These are phyloP conservation scores for Periophthalmus magnuspinnatus DNA, from an alignment of 2,797 vertebrate species.

Conservation along the genomic window DNA sequence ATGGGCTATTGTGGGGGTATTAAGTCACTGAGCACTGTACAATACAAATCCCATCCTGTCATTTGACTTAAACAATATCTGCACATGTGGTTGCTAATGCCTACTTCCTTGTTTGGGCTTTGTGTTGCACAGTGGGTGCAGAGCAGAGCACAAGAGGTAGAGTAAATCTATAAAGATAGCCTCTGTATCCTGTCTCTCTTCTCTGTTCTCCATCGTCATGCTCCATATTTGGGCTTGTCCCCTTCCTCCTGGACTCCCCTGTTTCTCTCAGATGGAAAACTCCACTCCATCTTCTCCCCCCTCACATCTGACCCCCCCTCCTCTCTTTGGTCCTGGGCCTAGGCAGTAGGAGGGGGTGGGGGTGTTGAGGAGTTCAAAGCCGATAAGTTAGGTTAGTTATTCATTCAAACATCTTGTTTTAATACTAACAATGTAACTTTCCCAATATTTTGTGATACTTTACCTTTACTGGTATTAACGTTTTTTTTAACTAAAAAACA, in stretches of 20 bases:
- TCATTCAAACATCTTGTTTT: slow-evolving; percentile 23
- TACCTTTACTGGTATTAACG: slow-evolving; percentile 40
- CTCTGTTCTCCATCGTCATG: slow-evolving; percentile 57
- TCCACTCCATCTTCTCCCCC: slow-evolving; percentile 68
- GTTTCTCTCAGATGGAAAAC: slow-evolving; percentile 65
- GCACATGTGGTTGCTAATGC: slow-evolving; percentile 27
- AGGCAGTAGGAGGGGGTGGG: slow-evolving; percentile 65
- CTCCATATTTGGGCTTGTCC: slow-evolving; percentile 43
- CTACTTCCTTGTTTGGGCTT: slow-evolving; percentile 39
- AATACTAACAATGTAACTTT: slow-evolving; percentile 34
- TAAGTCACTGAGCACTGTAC: slow-evolving; percentile 33
- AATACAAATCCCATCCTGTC: slow-evolving; percentile 41
- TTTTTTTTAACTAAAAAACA: slow-evolving; percentile 17
- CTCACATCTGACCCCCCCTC: slow-evolving; percentile 58
- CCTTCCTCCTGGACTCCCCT: slow-evolving; percentile 30
- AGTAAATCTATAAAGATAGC: slow-evolving; percentile 65
- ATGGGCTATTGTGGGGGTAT: slow-evolving; percentile 38
- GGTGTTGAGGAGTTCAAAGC: slow-evolving; percentile 46
- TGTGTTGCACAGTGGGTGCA: slow-evolving; percentile 52
- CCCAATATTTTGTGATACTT: slow-evolving; percentile 55
- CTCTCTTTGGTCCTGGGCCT: slow-evolving; percentile 63
- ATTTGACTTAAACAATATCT: slow-evolving; percentile 34
- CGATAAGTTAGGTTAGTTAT: slow-evolving; percentile 59
- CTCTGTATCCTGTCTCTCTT: slow-evolving; percentile 75
- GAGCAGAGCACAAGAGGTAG: slow-evolving; percentile 35